Base-by-base conservation (phyloP, 92 coral and sea anemone genomes). In the Parazoanthus atlanticus region DNA sequence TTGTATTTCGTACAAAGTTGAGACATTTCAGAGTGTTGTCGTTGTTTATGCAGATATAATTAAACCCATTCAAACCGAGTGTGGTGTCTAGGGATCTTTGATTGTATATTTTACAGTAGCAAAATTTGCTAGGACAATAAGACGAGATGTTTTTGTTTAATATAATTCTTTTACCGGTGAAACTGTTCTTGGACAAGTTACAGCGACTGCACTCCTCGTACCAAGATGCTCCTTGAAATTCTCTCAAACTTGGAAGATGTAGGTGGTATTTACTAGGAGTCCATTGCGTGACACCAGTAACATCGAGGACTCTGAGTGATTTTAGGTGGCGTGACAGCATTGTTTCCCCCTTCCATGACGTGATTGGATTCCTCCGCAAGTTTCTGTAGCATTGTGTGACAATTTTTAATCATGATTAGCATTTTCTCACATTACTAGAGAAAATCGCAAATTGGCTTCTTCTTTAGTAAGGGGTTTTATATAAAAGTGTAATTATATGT, bases 271-370 rank as follows among this genome's bases (percentile, higher is more conserved):
- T 33, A 33, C 26, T 23, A 6, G 78, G 78, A 10, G 41, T 73
- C 78, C 78, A 73, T 13, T 73, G 78, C 40, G 78, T 73, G 78
- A 15, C 78, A 33, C 78, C 78, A 13, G 78, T 28, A 8, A 56
- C 64, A 16, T 56, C 64, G 23, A 56, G 21, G 23, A 56, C 8
- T 19, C 64, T 56, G 16, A 67, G 74, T 15, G 23, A 73, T 8
- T 38, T 32, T 21, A 33, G 13, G 34, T 33, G 46, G 34, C 9
- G 40, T 73, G 78, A 73, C 78, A 73, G 46, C 23, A 12, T 73
- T 31, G 78, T 5, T 15, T 16, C 23, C 38, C 40, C 78, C 8
- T 73, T 32, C 78, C 78, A 73, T 17, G 78, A 32, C 13, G 8
- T 73, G 4, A 73, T 17, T 73, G 78, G 78, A 33, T 73, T 32